Evolutionary conservation across 2,888 invertebrate species (phyloP), one percentile per base, ranked within the genome.

Genomic region (Drosophila affinis): DNA sequence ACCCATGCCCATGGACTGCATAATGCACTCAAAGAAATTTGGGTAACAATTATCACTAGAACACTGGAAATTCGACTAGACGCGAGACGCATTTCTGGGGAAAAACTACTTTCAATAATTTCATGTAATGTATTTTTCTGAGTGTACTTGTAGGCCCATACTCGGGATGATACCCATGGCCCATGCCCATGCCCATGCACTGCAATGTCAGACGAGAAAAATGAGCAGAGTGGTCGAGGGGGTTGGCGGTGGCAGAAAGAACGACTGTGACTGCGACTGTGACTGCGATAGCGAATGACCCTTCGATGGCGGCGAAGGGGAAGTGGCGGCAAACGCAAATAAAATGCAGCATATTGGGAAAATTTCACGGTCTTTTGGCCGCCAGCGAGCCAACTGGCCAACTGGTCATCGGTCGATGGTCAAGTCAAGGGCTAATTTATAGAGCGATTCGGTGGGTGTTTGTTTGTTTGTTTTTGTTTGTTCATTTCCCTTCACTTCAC

Each of bases 361-460:
- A 86, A 88, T 87, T 89, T 87, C 89, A 87, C 87, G 87, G 74
- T 88, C 81, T 78, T 89, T 84, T 87, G 79, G 63, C 70, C 72
- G 81, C 72, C 75, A 75, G 64, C 64, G 14, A 58, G 75, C 76
- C 67, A 72, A 70, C 60, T 64, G 72, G 71, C 72, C 72, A 76
- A 76, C 61, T 71, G 76, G 55, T 72, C 78, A 67, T 58, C 70
- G 80, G 71, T 67, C 78, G 81, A 64, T 79, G 76, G 72, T 74
- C 81, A 77, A 65, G 72, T 74, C 81, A 77, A 65, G 77, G 75
- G 62, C 81, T 88, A 87, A 87, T 82, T 84, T 88, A 78, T 86
- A 78, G 81, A 77, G 78, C 82, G 57, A 68, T 78, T 68, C 81
- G 81, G 76, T 76, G 88, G 79, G 88, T 84, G 87, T 82, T 77